Evolutionary conservation across 2,797 vertebrate species (phyloP), one percentile per base, ranked within the genome.

Genomic region (Crocidura indochinensis): DNA sequence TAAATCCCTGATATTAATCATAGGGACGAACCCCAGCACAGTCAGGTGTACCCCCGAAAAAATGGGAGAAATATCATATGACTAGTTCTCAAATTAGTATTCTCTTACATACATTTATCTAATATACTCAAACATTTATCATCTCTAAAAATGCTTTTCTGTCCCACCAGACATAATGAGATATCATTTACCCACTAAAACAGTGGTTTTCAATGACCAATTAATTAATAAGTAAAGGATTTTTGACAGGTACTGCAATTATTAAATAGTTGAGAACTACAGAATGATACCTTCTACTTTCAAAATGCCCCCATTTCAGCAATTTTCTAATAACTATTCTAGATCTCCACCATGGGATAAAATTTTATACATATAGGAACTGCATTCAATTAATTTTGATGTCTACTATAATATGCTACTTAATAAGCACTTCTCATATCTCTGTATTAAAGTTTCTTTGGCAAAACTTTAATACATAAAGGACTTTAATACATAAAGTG

Each of bases 321-420:
- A 81, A 44, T 86, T 84, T 38, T 38, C 38, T 38, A 38, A 68
- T 27, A 75, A 91, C 4, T 29, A 8, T 0, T 88, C 3, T 3
- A 29, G 27, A 56, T 38, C 14, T 88, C 56, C 56, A 20, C 77
- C 22, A 77, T 12, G 69, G 77, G n/a, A 79, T 8, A 85, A 94
- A 86, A 31, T 90, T 87, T 71, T 94, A 81, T 68, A 89, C 83
- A 29, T 73, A 4, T 67, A 92, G 60, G 44, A 17, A 79, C 47
- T 8, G 10, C 51, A 74, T 69, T 49, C 68, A 29, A 88, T 78
- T 84, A 29, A 91, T 78, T 84, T 26, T 91, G 44, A 19, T 31
- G 26, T 56, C n/a, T 56, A 87, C 76, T 87, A 73, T 0, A 83
- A 38, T 77, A 8, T 84, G 69, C 22, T 56, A 84, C 8, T 86